Base-by-base conservation (phyloP, 2,888 invertebrate species). In the Agrypnus murinus region DNA sequence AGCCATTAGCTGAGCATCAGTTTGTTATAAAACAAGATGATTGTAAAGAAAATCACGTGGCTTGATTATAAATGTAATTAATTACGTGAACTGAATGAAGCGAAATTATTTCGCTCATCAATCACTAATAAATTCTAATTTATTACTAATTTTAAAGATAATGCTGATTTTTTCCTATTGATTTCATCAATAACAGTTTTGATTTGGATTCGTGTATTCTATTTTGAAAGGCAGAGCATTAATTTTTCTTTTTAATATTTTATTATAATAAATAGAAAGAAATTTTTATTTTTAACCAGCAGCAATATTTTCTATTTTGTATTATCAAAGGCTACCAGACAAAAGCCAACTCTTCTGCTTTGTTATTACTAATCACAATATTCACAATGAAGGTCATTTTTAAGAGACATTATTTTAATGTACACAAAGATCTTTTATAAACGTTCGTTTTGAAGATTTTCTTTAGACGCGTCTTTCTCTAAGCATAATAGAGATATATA, bases 61-160 rank as follows among this genome's bases (percentile, higher is more conserved):
- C 14, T 53, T 53, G 53, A 12, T 32, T 53, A 19, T 34, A 32
- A 53, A 31, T 34, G 32, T 32, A 31, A 31, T 31, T 32, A 38
- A 53, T 53, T 53, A 53, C 34, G 32, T 32, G 32, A 53, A 53
- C 34, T 14, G 53, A 53, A 34, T 53, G 14, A 38, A 6, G 53
- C 25, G 45, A 46, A 25, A 46, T 25, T 19, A 10, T 25, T 25
- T 19, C 6, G 10, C 17, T 17, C 15, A 46, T 46, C 25, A 46
- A 17, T 46, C 46, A 25, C 10, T 25, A 25, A 4, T 46, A 7
- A n/a, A 17, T 17, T 19, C 19, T 10, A 46, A 25, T 25, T 25
- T 25, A 25, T 25, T 25, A 25, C 5, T 25, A 25, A 25, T 25
- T 25, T 25, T 25, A 25, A 3, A 25, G 25, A 25, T 2, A 25